Evolutionary conservation across 2,797 vertebrate genomes (phyloP).

Genomic region (Jordanella pulchra): DNA sequence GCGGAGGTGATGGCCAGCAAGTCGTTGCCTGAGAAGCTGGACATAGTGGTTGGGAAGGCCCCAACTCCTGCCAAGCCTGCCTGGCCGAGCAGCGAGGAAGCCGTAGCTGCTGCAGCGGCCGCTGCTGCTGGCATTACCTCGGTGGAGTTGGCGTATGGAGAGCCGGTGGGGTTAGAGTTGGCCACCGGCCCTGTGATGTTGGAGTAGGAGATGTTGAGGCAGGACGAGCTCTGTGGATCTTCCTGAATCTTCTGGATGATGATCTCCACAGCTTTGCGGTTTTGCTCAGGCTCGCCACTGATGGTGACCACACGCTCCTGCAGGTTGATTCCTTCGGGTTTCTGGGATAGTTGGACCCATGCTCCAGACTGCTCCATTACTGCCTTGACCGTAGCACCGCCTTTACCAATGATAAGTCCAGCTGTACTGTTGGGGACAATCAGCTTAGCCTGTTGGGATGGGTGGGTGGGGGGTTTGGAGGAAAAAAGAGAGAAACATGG

Average conservation of each 20-base stretch:
- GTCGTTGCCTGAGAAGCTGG: slow-evolving; percentile 91
- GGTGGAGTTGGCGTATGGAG: slow-evolving; percentile 91
- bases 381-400: slow-evolving; percentile 90
- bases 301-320: slow-evolving; percentile 95
- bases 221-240: slow-evolving; percentile 93
- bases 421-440: slow-evolving; percentile 96
- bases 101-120: slow-evolving; percentile 83
- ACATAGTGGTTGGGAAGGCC: slow-evolving; percentile 87
- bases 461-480: neutral
- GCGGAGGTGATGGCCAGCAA: slow-evolving; percentile 93
- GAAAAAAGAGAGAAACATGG: neutral
- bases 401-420: slow-evolving; percentile 93
- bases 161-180: slow-evolving; percentile 95
- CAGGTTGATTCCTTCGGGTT: slow-evolving; percentile 93
- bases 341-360: slow-evolving; percentile 95
- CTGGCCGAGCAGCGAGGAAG: slow-evolving; percentile 89
- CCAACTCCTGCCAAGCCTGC: slow-evolving; percentile 86
- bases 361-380: slow-evolving; percentile 96
- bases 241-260: slow-evolving; percentile 96
- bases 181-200: slow-evolving; percentile 93
- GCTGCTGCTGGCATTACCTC: slow-evolving; percentile 88
- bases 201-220: slow-evolving; percentile 95
- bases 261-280: slow-evolving; percentile 91
- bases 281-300: slow-evolving; percentile 91
- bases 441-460: slow-evolving; percentile 86